Evolutionary conservation across 2,113 vertebrate genomes (phyloP).

Genomic region (Aegithalos caudatus): DNA sequence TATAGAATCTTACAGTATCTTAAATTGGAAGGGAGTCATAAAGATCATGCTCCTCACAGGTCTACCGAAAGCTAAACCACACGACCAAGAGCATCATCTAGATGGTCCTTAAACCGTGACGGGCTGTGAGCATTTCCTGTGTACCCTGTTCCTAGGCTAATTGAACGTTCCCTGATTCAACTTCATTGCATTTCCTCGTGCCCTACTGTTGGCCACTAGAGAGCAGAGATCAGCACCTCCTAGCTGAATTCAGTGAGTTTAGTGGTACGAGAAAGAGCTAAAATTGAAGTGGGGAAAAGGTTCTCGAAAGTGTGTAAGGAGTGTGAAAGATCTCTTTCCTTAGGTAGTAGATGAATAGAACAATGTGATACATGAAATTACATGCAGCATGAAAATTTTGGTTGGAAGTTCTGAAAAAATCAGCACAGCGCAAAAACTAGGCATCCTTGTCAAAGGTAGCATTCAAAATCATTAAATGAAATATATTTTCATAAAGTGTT

Average conservation of each 20-base stretch:
- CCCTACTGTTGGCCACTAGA: background rate
- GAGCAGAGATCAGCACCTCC: background rate
- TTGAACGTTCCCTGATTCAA: background rate
- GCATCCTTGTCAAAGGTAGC: background rate
- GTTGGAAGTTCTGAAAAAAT: background rate
- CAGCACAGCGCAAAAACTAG: background rate
- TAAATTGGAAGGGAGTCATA: background rate
- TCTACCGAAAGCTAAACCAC: background rate
- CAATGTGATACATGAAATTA: background rate
- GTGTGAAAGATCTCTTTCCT: background rate
- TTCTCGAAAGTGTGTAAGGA: background rate
- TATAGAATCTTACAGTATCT: background rate
- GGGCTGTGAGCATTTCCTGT: background rate
- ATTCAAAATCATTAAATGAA: background rate
- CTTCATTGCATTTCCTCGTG: accelerated
- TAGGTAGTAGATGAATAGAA: background rate
- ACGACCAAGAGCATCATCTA: background rate
- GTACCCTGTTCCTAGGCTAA: background rate
- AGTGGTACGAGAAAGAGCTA: background rate
- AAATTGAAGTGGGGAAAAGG: background rate
- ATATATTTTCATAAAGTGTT: background rate
- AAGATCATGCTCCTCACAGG: accelerated
- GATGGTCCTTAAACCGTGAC: background rate
- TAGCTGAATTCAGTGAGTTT: background rate
- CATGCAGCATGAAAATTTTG: background rate